Evolutionary conservation across 2,888 invertebrate species (phyloP).

Genomic region (Pachymerium ferrugineum): DNA sequence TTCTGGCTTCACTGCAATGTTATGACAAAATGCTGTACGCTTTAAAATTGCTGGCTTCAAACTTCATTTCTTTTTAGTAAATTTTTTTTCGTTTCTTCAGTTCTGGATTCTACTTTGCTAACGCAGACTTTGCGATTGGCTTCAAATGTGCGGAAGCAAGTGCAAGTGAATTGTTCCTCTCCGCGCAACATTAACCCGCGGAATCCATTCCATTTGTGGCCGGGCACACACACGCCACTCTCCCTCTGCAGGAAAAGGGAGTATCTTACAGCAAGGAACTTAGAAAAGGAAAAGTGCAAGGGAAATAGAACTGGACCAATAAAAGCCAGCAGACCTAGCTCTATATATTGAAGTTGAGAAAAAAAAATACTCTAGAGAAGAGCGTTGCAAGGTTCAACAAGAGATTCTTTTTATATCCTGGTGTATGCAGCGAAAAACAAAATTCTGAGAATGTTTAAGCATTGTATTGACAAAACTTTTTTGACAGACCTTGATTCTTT

Average conservation of each 20-base stretch:
- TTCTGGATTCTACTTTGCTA: slow-evolving; percentile 7
- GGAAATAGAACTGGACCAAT: slow-evolving; percentile 27
- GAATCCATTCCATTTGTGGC: slow-evolving; percentile 25
- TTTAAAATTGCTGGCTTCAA: neutral
- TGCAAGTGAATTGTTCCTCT: slow-evolving; percentile 27
- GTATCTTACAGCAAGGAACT: neutral
- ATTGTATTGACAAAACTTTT: no score
- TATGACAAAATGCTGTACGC: neutral
- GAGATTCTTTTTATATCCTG: slow-evolving; percentile 4
- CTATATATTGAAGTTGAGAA: neutral
- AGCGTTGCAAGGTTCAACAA: neutral
- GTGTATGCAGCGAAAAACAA: neutral
- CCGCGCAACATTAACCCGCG: slow-evolving; percentile 25
- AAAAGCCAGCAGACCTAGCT: slow-evolving; percentile 16
- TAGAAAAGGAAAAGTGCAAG: slow-evolving; percentile 19
- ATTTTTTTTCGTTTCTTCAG: neutral
- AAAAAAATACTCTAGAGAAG: slow-evolving; percentile 8
- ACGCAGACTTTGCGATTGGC: slow-evolving; percentile 14
- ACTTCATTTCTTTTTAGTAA: slow-evolving; percentile 17
- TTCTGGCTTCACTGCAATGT: neutral
- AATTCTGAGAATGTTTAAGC: neutral
- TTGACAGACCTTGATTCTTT: no score
- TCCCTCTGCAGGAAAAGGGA: neutral
- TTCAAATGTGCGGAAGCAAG: slow-evolving; percentile 27
- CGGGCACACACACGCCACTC: slow-evolving; percentile 17